These are phyloP conservation scores for Acridotheres tristis DNA, from an alignment of 2,797 vertebrate species.

Conservation along the genomic window DNA sequence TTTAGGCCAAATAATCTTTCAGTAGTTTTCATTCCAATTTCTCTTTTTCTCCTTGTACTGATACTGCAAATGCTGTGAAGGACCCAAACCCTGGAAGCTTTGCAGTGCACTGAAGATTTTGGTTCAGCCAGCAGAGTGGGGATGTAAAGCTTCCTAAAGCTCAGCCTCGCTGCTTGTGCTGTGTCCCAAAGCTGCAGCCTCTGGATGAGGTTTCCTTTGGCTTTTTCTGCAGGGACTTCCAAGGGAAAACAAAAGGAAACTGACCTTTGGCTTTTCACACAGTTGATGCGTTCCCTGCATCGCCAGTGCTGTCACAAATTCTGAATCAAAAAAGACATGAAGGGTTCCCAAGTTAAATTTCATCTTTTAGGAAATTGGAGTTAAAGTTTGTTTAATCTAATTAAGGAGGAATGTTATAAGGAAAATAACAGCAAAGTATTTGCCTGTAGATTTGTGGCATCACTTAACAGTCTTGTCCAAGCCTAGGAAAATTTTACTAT, in stretches of 20 bases:
- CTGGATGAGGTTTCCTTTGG: not conserved
- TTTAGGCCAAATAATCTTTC: not conserved
- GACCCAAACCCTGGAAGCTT: not conserved
- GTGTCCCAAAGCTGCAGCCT: not conserved
- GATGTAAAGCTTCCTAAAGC: not conserved
- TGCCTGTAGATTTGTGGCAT: not conserved
- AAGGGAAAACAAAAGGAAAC: not conserved
- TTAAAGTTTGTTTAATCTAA: not conserved
- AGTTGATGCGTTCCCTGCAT: fast-evolving
- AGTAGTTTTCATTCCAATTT: not conserved
- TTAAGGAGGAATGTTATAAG: not conserved
- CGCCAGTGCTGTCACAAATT: not conserved
- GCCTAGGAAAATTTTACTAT: not conserved
- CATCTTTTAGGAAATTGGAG: not conserved
- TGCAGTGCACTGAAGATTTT: not conserved
- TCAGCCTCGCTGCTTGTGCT: not conserved
- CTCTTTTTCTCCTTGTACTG: not conserved
- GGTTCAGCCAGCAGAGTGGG: not conserved
- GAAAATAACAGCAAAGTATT: not conserved
- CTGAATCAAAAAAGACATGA: not conserved
- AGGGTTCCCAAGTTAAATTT: not conserved
- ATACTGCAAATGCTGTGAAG: not conserved
- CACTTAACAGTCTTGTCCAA: not conserved
- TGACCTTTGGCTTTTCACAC: not conserved
- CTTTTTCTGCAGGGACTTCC: not conserved